Conservation (phyloP, 2,888 invertebrate genomes). For the Dorcus hopei region DNA sequence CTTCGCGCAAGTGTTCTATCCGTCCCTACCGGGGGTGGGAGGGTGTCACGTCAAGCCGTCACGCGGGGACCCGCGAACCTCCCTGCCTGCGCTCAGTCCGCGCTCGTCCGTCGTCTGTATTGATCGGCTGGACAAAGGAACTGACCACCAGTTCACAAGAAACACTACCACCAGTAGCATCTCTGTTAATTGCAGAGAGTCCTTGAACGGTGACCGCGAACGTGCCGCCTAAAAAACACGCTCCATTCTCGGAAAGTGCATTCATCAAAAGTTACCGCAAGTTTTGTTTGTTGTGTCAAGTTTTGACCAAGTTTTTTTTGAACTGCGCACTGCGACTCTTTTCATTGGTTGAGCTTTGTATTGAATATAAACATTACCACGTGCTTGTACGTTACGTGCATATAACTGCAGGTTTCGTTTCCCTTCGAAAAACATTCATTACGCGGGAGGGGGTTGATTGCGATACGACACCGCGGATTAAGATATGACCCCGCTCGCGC, state of each 20-base stretch:
- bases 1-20: conserved; percentile 40
- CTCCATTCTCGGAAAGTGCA: conserved; percentile 20
- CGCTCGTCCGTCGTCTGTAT: conserved; percentile 44
- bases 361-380: conserved; percentile 36
- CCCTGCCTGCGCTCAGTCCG: conserved; percentile 43
- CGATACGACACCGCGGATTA: too few species aligned
- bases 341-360: conserved; percentile 34
- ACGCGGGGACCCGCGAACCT: conserved; percentile 47
- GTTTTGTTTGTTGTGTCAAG: conserved; percentile 36
- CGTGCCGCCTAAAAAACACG: conserved; percentile 23
- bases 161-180: conserved; percentile 25
- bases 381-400: conserved; percentile 23
- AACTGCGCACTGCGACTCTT: conserved; percentile 40
- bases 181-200: conserved; percentile 15
- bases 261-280: conserved; percentile 11
- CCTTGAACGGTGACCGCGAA: not conserved
- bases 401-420: not conserved
- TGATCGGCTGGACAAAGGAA: conserved; percentile 53
- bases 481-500: too few species aligned
- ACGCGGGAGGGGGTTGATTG: too few species aligned
- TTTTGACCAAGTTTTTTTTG: conserved; percentile 39
- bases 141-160: conserved; percentile 52
- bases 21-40: conserved; percentile 49
- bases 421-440: not conserved
- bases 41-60: conserved; percentile 61